Conservation (phyloP, 2,888 invertebrate species). For the Drosophila prolongata region DNA sequence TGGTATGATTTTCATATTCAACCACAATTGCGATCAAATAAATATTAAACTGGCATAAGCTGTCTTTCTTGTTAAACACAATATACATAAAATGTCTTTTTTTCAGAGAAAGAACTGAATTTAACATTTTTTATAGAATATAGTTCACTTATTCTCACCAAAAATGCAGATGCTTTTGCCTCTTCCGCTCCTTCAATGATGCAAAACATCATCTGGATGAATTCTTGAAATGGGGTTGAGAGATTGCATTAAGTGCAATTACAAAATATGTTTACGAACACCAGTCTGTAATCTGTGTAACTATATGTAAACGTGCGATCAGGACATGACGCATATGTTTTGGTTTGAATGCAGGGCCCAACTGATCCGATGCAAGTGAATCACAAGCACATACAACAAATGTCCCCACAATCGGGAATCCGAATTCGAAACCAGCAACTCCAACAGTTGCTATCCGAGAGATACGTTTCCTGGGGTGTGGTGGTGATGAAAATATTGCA, state of each 20-base stretch:
- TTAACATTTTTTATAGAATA: too few relatives aligned
- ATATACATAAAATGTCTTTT: too few relatives aligned
- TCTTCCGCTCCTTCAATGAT: constrained; percentile 1
- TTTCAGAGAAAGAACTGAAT: too few relatives aligned
- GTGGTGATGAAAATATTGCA: constrained; percentile 50
- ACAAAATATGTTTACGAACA: constrained; percentile 50
- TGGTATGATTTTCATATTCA: too few relatives aligned
- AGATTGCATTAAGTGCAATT: constrained; percentile 74
- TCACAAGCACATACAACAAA: constrained; percentile 44
- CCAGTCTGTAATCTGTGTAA: constrained; percentile 26
- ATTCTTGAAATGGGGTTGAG: constrained; percentile 49
- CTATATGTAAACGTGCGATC: constrained; percentile 11
- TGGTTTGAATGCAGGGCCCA: constrained; percentile 49
- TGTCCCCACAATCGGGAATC: constrained; percentile 22
- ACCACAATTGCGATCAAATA: too few relatives aligned
- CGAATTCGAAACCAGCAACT: constrained; percentile 46
- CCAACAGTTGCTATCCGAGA: constrained; percentile 46
- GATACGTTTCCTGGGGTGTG: constrained; percentile 62
- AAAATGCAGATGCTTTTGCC: background rate
- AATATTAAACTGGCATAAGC: too few relatives aligned
- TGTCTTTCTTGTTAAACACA: too few relatives aligned
- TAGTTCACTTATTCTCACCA: background rate
- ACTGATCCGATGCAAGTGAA: constrained; percentile 42
- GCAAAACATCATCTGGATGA: constrained; percentile 30
- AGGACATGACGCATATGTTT: constrained; percentile 73